Conservation (phyloP, 2,888 invertebrate genomes). For the Thalpophila matura region DNA sequence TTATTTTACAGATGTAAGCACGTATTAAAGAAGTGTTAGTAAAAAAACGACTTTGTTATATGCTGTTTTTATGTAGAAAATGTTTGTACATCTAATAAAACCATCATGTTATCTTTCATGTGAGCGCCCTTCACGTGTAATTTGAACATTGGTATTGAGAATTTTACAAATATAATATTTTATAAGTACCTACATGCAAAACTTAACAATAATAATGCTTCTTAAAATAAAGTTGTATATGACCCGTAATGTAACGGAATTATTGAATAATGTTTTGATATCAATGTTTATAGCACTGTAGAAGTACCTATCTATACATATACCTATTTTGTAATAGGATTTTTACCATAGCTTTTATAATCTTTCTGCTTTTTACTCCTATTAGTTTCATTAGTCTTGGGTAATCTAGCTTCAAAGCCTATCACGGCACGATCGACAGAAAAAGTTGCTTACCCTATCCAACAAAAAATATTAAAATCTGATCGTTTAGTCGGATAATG, state of each 20-base stretch:
- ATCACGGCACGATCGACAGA: not conserved
- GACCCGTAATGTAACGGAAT: conserved; percentile 12
- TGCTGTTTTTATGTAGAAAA: not conserved
- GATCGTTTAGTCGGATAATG: no score
- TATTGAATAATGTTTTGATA: conserved; percentile 29
- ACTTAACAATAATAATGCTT: conserved; percentile 3
- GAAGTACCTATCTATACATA: conserved; percentile 11
- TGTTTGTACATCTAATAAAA: not conserved
- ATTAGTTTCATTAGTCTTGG: no score
- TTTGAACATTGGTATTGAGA: no score
- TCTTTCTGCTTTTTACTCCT: not conserved
- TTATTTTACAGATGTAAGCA: conserved; percentile 24
- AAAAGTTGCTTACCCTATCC: conserved; percentile 2
- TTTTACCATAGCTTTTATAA: not conserved
- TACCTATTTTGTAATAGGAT: not conserved
- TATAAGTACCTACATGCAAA: not conserved
- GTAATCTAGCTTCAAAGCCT: not conserved
- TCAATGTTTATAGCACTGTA: conserved; percentile 31
- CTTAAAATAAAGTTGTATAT: conserved; percentile 4
- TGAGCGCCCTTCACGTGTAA: not conserved
- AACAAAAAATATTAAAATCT: conserved; percentile 7
- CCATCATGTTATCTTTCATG: not conserved
- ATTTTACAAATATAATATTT: not conserved
- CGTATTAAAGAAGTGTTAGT: conserved; percentile 23
- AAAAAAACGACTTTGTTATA: conserved; percentile 14